A percentile compares a stretch with the other conserved stretches of the same genome.
These are phyloP conservation scores for Hypotaenidia okinawae DNA, from an alignment of 2,797 vertebrate species.

Conservation along the genomic window DNA sequence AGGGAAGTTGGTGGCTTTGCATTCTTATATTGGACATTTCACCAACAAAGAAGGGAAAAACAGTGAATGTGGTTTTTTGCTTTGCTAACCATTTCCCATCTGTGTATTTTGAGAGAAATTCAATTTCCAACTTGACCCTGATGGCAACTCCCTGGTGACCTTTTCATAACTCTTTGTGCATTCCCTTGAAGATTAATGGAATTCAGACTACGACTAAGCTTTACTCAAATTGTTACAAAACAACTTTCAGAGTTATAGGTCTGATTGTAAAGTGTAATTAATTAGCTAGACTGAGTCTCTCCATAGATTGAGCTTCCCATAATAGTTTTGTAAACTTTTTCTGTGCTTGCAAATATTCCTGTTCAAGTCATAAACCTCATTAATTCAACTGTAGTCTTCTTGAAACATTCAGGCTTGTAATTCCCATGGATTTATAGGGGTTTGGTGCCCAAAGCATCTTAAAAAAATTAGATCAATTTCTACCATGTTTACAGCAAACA, in stretches of 20 bases:
- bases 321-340: background rate
- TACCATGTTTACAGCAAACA: background rate
- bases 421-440: background rate
- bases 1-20: background rate
- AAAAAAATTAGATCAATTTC: background rate
- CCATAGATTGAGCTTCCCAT: background rate
- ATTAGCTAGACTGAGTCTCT: background rate
- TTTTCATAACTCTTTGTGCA: background rate
- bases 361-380: background rate
- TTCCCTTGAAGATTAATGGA: background rate
- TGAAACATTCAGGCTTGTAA: background rate
- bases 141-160: background rate
- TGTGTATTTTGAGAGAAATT: background rate
- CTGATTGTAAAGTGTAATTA: background rate
- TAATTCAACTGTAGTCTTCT: background rate
- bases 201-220: background rate
- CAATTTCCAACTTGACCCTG: background rate
- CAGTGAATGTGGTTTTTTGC: background rate
- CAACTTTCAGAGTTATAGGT: background rate
- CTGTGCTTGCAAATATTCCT: background rate
- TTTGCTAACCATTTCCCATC: background rate
- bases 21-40: background rate
- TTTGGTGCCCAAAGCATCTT: background rate
- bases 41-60: background rate
- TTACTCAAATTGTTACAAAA: background rate